Evolutionary conservation across 1,140 invertebrate genomes (phyloP), one percentile per base, ranked within the genome.

Genomic region (Diabrotica virgifera): DNA sequence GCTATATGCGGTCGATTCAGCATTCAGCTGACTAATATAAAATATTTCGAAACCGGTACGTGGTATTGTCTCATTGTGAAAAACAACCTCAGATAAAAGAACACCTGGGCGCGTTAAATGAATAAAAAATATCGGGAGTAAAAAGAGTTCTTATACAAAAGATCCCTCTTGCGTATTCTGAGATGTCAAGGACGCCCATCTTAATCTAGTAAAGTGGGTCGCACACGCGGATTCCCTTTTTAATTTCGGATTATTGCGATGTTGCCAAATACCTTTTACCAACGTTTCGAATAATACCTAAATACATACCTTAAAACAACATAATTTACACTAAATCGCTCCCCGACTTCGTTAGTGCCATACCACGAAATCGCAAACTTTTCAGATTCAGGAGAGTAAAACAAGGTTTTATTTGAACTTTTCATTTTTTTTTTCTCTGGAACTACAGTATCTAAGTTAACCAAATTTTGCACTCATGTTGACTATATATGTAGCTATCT

Each of bases 101-200:
- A 55, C 53, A 55, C 53, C 53, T 55, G 53, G 53, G 53, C 53
- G 8, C 13, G 12, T 4, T 36, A 36, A 14, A 55, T 55, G 53
- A 55, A 55, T 55, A 14, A 55, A 36, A 55, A 46, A 46, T 10
- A 46, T 46, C 2, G n/a, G 40, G 40, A 46, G 8, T 46, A 46
- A 46, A 46, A 46, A n/a, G 40, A 46, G 40, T 46, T 46, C 8
- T 46, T 46, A 46, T 46, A 46, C 40, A 46, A 46, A 46, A 46
- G 40, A 46, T 46, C 40, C 40, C 40, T 46, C 40, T 46, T 46
- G 8, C 40, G 53, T 36, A 55, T 55, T 36, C 24, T 14, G 13
- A 24, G 24, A 55, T 55, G 53, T 36, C 53, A 55, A 55, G 53
- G 53, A 5, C 53, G 53, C 53, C 13, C 8, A 14, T 36, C 13